phyloP scores from a whole-genome alignment of 2,888 invertebrate genomes.

The Dryobotodes eremita region DNA sequence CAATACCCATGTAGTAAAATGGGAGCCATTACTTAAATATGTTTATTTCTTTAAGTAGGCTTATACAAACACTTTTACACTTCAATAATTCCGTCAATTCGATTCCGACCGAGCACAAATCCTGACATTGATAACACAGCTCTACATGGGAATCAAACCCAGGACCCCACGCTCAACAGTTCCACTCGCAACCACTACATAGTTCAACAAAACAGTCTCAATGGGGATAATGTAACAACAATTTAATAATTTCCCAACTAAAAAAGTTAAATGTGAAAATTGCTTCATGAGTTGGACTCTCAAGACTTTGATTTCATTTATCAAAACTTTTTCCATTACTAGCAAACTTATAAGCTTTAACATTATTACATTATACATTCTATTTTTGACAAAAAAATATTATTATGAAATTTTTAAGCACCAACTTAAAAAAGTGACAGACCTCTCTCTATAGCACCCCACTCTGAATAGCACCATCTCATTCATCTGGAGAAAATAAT shows the following conservation, averaged over 20 bases:
- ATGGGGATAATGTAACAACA: not conserved
- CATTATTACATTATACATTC: too few relatives aligned
- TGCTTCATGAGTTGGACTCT: not conserved
- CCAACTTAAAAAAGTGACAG: constrained; percentile 9
- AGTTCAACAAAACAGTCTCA: not conserved
- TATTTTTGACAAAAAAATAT: too few relatives aligned
- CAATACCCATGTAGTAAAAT: too few relatives aligned
- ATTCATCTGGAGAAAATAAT: constrained; percentile 25
- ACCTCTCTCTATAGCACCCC: not conserved
- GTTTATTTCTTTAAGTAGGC: not conserved
- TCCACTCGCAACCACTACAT: not conserved
- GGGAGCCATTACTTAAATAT: not conserved
- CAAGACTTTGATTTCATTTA: not conserved
- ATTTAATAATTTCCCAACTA: not conserved
- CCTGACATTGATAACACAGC: not conserved
- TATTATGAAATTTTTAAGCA: not conserved
- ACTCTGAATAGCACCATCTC: not conserved
- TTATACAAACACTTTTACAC: not conserved
- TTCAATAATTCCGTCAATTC: not conserved
- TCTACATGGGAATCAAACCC: not conserved
- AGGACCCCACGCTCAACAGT: not conserved
- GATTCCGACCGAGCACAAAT: not conserved
- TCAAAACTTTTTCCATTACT: constrained; percentile 11
- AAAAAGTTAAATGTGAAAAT: not conserved
- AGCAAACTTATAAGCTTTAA: not conserved